Evolutionary conservation across 2,113 vertebrate species (phyloP).

Genomic region (Rissa tridactyla): DNA sequence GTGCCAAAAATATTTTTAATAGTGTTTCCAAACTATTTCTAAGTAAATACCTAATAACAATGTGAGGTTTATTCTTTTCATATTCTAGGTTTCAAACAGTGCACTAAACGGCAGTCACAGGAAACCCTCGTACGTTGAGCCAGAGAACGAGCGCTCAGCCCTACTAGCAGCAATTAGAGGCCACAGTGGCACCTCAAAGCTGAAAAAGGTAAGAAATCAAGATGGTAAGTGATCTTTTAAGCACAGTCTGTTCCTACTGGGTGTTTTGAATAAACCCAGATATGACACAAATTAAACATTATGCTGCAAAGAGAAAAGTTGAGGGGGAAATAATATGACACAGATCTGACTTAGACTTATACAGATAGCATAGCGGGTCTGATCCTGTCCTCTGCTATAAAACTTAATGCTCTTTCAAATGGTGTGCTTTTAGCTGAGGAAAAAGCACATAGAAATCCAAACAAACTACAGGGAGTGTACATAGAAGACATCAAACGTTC

Average conservation of each 20-base stretch:
- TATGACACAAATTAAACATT: neutral
- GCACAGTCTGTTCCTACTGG: neutral
- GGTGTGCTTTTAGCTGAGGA: neutral
- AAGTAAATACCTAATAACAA: neutral
- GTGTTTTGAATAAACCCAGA: neutral
- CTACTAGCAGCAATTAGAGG: constrained; percentile 89
- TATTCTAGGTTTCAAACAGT: constrained; percentile 73
- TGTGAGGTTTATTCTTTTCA: neutral
- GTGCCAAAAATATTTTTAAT: neutral
- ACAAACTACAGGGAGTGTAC: neutral
- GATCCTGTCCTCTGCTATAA: neutral
- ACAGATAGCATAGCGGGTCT: neutral
- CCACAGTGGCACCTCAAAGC: constrained; percentile 73
- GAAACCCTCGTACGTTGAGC: constrained; percentile 68
- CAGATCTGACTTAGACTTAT: neutral
- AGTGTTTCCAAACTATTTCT: neutral
- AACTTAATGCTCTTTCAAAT: neutral
- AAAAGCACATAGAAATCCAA: neutral
- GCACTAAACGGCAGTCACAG: constrained; percentile 36
- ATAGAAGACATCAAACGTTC: neutral
- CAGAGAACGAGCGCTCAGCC: constrained; percentile 82
- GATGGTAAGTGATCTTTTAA: neutral
- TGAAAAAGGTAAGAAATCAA: constrained; percentile 82
- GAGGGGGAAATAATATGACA: neutral
- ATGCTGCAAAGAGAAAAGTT: neutral